These are phyloP conservation scores for Embiotoca jacksoni DNA, from an alignment of 2,113 vertebrate species.

Conservation along the genomic window DNA sequence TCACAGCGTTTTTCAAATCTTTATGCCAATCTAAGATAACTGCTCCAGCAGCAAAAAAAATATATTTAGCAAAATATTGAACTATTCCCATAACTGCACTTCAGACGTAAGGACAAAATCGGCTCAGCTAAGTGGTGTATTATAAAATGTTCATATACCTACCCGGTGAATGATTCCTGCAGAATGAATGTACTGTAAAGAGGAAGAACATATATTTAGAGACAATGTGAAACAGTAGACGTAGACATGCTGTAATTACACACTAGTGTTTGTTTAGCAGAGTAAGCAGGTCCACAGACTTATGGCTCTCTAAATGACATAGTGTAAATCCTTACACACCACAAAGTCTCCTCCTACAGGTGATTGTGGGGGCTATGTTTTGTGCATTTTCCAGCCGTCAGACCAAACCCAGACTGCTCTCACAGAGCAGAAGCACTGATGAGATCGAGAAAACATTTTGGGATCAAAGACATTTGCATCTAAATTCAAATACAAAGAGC, in stretches of 20 bases:
- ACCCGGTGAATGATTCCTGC: constrained; percentile 88
- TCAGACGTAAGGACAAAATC: background rate
- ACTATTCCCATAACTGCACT: background rate
- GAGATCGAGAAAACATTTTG: background rate
- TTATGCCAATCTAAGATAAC: no score
- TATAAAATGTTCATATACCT: constrained; percentile 25
- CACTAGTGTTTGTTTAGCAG: background rate
- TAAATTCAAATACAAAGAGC: background rate
- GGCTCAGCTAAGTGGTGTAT: background rate
- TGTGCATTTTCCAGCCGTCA: constrained; percentile 5
- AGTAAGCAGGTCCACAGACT: background rate
- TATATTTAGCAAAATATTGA: background rate
- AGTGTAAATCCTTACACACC: background rate
- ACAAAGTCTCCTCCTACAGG: background rate
- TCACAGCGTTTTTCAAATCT: no score
- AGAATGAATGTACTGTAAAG: constrained; percentile 86
- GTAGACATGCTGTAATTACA: background rate
- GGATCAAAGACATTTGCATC: background rate
- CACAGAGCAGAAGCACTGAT: background rate
- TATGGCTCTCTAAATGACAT: background rate
- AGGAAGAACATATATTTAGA: constrained; percentile 17
- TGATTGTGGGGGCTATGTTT: background rate
- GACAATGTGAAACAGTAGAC: background rate
- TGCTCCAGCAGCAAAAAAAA: no score
- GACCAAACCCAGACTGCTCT: background rate